Conservation (phyloP, 2,797 vertebrate species). For the Urosaurus nigricauda region DNA sequence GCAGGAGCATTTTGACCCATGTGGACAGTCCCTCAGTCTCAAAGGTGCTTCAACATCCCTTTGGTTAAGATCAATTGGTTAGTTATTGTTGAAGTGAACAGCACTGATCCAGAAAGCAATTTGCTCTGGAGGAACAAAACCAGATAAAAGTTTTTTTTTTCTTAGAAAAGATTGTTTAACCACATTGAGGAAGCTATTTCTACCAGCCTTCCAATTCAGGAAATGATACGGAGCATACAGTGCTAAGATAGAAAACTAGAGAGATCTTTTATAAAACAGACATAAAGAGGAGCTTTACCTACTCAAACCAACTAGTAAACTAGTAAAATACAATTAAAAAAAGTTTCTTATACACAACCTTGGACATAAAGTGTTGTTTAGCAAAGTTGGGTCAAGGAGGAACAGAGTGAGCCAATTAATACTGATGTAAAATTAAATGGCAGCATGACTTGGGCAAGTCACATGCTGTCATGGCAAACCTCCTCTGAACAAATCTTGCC, state of each 20-base stretch:
- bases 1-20: no score
- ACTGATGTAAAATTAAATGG: not conserved
- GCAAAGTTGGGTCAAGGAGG: conserved; percentile 7
- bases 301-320: not conserved
- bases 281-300: not conserved
- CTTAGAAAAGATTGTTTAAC: conserved; percentile 8
- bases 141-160: fast-evolving
- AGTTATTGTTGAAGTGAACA: not conserved
- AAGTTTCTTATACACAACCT: no score
- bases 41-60: no score
- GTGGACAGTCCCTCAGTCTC: no score
- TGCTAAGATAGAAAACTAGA: not conserved
- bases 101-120: not conserved
- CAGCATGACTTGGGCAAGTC: not conserved
- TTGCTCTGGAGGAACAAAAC: not conserved
- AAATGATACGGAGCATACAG: not conserved
- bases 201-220: conserved; percentile 1
- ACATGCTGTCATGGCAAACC: no score
- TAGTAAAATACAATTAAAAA: not conserved
- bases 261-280: not conserved
- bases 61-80: not conserved
- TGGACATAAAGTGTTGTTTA: no score
- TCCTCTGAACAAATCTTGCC: no score
- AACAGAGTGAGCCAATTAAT: not conserved
- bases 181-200: conserved; percentile 5